Percentiles rank a stretch among this genome's conserved stretches.
These are phyloP conservation scores for Eudyptes chrysolophus DNA, from an alignment of 2,113 vertebrate genomes.

Conservation along the genomic window DNA sequence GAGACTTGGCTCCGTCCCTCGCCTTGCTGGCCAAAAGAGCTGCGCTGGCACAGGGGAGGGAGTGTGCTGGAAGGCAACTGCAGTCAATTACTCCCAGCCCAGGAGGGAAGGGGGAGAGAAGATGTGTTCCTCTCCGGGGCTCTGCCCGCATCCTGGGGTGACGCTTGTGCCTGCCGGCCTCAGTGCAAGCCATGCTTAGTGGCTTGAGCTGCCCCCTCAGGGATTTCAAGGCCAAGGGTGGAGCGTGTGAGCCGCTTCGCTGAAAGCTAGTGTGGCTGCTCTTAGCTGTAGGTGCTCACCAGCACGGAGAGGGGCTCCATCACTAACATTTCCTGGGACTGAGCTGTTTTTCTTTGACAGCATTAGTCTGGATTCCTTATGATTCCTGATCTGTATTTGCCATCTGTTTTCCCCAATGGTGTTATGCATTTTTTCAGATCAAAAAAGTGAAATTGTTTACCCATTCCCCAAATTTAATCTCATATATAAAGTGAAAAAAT, in stretches of 20 bases:
- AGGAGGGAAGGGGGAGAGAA: neutral
- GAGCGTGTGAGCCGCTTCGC: neutral
- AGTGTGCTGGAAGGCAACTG: neutral
- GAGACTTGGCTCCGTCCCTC: neutral
- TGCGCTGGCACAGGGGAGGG: neutral
- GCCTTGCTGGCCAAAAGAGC: conserved; percentile 9
- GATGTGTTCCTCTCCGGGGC: neutral
- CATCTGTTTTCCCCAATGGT: conserved; percentile 30
- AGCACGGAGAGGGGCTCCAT: neutral
- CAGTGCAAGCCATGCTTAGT: rapidly evolving
- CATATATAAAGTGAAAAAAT: neutral
- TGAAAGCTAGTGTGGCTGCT: neutral
- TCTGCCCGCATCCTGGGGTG: neutral
- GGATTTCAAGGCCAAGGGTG: neutral
- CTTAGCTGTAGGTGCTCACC: neutral
- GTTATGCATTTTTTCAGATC: neutral
- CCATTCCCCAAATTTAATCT: conserved; percentile 42
- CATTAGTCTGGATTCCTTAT: neutral
- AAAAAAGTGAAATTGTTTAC: conserved; percentile 6
- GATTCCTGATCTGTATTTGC: conserved; percentile 3
- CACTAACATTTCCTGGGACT: neutral
- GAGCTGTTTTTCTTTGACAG: neutral
- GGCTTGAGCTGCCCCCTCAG: rapidly evolving
- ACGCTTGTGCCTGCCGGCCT: neutral
- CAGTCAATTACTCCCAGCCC: neutral